Conservation (phyloP, 2,888 invertebrate species). For the Baccha elongata region DNA sequence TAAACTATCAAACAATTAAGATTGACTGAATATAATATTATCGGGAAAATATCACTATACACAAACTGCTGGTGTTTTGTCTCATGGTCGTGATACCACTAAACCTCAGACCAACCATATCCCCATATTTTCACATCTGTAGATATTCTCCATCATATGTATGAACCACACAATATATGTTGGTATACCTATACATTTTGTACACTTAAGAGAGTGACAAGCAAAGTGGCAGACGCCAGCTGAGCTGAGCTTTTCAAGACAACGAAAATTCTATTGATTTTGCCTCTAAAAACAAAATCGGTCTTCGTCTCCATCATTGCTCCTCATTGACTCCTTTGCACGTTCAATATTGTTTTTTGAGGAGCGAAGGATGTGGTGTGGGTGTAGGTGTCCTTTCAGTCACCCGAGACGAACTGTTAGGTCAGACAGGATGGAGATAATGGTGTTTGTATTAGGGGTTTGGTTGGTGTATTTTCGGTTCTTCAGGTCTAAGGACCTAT, state of each 20-base stretch:
- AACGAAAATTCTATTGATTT: slow-evolving; percentile 57
- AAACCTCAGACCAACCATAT: slow-evolving; percentile 9
- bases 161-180: no score
- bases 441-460: slow-evolving; percentile 59
- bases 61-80: slow-evolving; percentile 26
- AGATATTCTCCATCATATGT: slow-evolving; percentile 2
- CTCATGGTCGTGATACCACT: slow-evolving; percentile 13
- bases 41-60: slow-evolving; percentile 28
- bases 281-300: slow-evolving; percentile 60
- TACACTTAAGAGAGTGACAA: slow-evolving; percentile 20
- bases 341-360: slow-evolving; percentile 26
- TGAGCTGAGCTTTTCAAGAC: slow-evolving; percentile 28
- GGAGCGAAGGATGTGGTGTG: neutral
- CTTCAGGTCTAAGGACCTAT: slow-evolving; percentile 32
- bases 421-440: slow-evolving; percentile 66
- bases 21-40: slow-evolving; percentile 69
- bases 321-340: slow-evolving; percentile 26
- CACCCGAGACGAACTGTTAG: slow-evolving; percentile 47
- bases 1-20: slow-evolving; percentile 70
- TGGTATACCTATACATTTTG: slow-evolving; percentile 2
- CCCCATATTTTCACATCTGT: neutral
- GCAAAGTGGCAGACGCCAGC: slow-evolving; percentile 25
- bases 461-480: slow-evolving; percentile 9
- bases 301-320: slow-evolving; percentile 35
- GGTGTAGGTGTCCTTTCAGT: slow-evolving; percentile 26